Conservation (phyloP, 2,888 invertebrate species). For the Epinotia demarniana region DNA sequence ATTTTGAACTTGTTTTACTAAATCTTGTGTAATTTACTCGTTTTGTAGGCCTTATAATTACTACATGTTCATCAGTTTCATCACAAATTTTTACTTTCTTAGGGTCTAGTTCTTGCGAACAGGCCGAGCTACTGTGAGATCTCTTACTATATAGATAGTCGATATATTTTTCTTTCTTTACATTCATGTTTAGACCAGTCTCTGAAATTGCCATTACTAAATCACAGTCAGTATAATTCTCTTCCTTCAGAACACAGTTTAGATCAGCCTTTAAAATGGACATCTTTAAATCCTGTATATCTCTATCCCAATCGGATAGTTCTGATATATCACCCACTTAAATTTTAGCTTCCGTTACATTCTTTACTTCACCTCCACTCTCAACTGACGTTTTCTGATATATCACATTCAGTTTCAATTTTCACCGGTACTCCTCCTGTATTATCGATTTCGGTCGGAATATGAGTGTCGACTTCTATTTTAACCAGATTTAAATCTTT, state of each 20-base stretch:
- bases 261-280: slow-evolving; percentile 11
- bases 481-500: background rate
- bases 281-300: slow-evolving; percentile 27
- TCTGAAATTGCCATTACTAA: background rate
- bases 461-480: background rate
- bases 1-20: slow-evolving; percentile 51
- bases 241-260: background rate
- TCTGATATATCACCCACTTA: background rate
- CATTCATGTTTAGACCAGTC: slow-evolving; percentile 4
- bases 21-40: slow-evolving; percentile 46
- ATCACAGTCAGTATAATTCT: background rate
- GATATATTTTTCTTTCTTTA: background rate
- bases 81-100: slow-evolving; percentile 44
- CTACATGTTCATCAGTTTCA: background rate
- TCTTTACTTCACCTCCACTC: background rate
- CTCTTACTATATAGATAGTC: slow-evolving; percentile 35
- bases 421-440: background rate
- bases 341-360: slow-evolving; percentile 6
- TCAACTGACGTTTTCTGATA: slow-evolving; percentile 2
- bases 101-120: background rate
- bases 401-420: slow-evolving; percentile 6
- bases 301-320: slow-evolving; percentile 21
- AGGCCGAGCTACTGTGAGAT: slow-evolving; percentile 41
- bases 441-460: background rate
- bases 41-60: slow-evolving; percentile 51